These are phyloP conservation scores for Falco cherrug DNA, from an alignment of 2,797 vertebrate species.

Conservation along the genomic window DNA sequence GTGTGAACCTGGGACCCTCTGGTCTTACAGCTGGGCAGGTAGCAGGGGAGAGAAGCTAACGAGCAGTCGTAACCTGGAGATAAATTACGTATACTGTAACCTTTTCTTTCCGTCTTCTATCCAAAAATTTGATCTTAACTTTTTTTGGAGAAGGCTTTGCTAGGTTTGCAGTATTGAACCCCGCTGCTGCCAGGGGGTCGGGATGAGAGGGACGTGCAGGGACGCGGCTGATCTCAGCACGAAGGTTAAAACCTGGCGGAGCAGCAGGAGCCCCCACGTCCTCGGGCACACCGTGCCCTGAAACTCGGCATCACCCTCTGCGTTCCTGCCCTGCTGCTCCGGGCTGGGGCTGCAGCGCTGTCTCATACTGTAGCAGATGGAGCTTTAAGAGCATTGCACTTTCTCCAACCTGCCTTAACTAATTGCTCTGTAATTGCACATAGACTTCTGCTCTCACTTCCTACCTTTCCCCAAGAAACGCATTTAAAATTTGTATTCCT, in stretches of 20 bases:
- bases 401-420: not conserved
- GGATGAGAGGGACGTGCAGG: not conserved
- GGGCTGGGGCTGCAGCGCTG: accelerated
- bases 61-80: not conserved
- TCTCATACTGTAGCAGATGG: not conserved
- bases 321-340: not conserved
- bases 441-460: not conserved
- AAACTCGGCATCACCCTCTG: accelerated
- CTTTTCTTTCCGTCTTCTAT: not conserved
- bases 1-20: not conserved
- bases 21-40: not conserved
- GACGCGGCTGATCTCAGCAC: not conserved
- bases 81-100: accelerated
- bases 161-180: not conserved
- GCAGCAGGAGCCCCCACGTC: accelerated
- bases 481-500: not conserved
- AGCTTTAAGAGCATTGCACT: not conserved
- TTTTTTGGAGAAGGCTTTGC: not conserved
- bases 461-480: not conserved
- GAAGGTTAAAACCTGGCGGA: accelerated
- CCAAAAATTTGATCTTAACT: not conserved
- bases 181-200: accelerated
- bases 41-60: no score
- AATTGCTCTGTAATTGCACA: not conserved
- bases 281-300: accelerated